Base-by-base conservation (phyloP, 1,140 invertebrate species). In the Lepidurus couesii region DNA sequence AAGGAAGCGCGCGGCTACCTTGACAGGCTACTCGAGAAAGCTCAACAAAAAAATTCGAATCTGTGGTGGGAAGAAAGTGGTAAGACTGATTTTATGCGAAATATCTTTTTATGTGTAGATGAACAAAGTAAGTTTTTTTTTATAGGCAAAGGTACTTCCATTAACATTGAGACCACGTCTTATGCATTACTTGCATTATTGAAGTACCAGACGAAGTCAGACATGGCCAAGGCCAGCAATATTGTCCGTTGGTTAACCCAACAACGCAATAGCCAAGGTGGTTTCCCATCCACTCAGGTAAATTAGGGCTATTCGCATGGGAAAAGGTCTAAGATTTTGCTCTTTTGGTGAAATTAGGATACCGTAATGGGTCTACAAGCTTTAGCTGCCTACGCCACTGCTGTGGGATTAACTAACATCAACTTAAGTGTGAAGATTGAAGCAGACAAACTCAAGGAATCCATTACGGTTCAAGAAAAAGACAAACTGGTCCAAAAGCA, bases 191-290 rank as follows among this genome's bases (percentile, higher is more conserved):
- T 94, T 65, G 88, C 91, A 9, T 85, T 90, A 24, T 82, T 92
- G 13, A 87, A 89, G 82, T 83, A 88, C 16, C 87, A 88, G 11
- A 86, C 87, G 2, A 85, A 90, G 7, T 87, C 88, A 5, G 88
- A 91, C 81, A 87, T 90, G 79, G 83, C 87, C 24, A 84, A 86
- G 21, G 85, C 87, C 1, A 82, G 88, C 45, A 89, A 89, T 76
- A 88, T 89, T 1, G 84, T 91, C 1, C 87, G 89, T 53, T 95
- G 92, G 92, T 85, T 95, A 79, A 88, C 91, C 7, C 86, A 88
- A 44, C 90, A 94, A 83, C 86, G 92, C 77, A 95, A 94, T 84
- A 87, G 88, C 74, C 85, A 90, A 44, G 93, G 93, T 26, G 93
- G 93, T 13, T 95, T 93, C 82, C 87, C 89, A 0, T 92, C 91